These are phyloP conservation scores for Leucosticte australis DNA, from an alignment of 2,113 vertebrate genomes.

Conservation along the genomic window DNA sequence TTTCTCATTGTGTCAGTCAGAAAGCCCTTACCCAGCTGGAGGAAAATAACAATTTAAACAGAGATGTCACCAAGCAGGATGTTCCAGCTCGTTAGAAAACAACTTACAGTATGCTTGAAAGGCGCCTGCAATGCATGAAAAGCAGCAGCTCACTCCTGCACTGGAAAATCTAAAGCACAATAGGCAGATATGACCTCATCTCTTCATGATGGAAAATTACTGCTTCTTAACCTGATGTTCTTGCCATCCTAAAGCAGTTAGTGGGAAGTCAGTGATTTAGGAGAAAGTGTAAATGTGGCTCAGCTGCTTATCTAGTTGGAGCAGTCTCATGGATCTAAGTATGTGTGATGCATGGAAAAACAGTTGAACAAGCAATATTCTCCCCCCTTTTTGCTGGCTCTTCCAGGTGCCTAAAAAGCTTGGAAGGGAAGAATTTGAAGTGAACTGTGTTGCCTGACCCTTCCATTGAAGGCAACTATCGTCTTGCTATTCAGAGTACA, in stretches of 20 bases:
- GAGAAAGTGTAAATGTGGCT: not conserved
- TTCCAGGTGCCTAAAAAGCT: not conserved
- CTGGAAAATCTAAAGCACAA: constrained; percentile 18
- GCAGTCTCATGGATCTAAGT: not conserved
- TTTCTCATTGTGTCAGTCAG: not conserved
- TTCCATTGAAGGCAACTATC: not conserved
- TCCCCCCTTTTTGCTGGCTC: not conserved
- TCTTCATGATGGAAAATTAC: constrained; percentile 7
- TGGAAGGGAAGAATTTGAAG: not conserved
- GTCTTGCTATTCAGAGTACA: not conserved
- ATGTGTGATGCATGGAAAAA: not conserved
- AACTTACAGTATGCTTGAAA: not conserved
- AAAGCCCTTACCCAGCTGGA: constrained; percentile 37
- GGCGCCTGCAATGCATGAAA: not conserved
- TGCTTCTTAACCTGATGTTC: not conserved
- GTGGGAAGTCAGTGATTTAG: not conserved
- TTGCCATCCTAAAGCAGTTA: not conserved
- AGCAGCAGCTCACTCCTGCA: not conserved
- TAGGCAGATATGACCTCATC: constrained; percentile 11
- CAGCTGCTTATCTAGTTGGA: not conserved
- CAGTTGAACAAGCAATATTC: not conserved
- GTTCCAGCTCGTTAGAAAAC: constrained; percentile 27
- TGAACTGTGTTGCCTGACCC: not conserved
- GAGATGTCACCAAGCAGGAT: constrained; percentile 29
- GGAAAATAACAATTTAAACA: constrained; percentile 16